A percentile compares a stretch with the other conserved stretches of the same genome.
These are phyloP conservation scores for Penaeus vannamei DNA, from an alignment of 1,140 invertebrate genomes.

Conservation along the genomic window DNA sequence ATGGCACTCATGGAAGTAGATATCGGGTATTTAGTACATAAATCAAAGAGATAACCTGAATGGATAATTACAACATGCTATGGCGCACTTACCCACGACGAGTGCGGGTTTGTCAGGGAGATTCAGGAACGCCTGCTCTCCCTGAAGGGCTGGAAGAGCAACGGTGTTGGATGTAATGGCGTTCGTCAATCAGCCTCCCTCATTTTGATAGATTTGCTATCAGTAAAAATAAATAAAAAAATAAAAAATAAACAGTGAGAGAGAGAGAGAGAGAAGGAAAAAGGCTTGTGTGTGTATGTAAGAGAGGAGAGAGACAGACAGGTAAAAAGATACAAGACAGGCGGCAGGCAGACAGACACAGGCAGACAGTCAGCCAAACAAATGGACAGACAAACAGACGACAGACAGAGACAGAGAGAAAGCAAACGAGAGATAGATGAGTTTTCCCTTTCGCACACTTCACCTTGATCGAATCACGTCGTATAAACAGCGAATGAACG, in stretches of 20 bases:
- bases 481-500: no score
- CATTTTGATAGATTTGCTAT: no score
- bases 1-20: constrained; percentile 56
- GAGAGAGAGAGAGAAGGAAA: background rate
- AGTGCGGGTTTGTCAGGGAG: constrained; percentile 7
- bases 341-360: no score
- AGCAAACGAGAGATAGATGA: no score
- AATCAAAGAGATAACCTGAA: constrained; percentile 56
- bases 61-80: constrained; percentile 47
- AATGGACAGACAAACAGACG: no score
- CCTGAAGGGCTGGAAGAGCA: background rate
- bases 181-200: no score
- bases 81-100: constrained; percentile 28
- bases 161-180: background rate
- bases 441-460: no score
- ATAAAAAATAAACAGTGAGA: background rate
- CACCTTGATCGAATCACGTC: no score
- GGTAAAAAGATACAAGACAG: background rate
- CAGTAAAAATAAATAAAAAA: background rate
- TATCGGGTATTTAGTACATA: constrained; percentile 53
- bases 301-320: background rate
- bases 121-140: background rate
- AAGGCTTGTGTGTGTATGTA: no score
- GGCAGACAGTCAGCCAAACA: background rate
- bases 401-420: no score